phyloP scores from a whole-genome alignment of 2,888 invertebrate species.

The Pegoplata infirma region DNA sequence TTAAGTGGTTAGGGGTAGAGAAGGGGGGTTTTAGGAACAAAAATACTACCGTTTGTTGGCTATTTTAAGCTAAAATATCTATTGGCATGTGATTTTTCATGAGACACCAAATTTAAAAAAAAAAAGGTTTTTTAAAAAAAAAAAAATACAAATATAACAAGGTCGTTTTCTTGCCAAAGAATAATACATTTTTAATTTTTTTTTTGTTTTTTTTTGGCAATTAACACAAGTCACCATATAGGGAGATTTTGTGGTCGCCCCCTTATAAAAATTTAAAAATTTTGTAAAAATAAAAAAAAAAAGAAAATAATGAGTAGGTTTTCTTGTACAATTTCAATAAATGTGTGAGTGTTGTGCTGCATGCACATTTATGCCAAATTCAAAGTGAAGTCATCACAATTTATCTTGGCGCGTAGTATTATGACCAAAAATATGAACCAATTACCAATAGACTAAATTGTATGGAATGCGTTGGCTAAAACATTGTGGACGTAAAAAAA shows the following conservation, averaged over 20 bases:
- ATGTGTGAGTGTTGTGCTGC: conserved; percentile 4
- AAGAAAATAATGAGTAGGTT: conserved; percentile 46
- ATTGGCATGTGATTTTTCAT: conserved; percentile 54
- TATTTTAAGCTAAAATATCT: conserved; percentile 25
- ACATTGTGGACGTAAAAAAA: conserved; percentile 33
- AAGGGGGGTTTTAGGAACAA: background rate
- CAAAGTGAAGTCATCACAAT: conserved; percentile 59
- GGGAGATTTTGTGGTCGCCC: conserved; percentile 57
- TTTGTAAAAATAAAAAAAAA: no score
- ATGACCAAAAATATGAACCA: conserved; percentile 49
- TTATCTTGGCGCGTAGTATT: conserved; percentile 38
- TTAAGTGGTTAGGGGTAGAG: no score
- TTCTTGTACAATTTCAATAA: background rate
- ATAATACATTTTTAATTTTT: conserved; percentile 10
- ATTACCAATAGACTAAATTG: conserved; percentile 46
- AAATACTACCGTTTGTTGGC: conserved; percentile 16
- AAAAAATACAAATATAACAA: no score
- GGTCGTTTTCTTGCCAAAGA: conserved; percentile 50
- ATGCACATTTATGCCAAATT: no score
- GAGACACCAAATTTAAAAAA: background rate
- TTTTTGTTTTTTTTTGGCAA: conserved; percentile 56
- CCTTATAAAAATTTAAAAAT: conserved; percentile 46
- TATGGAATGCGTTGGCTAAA: conserved; percentile 59
- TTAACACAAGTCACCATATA: conserved; percentile 50
- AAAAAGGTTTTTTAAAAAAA: conserved; percentile 51